Conservation (phyloP, 2,888 invertebrate genomes). For the Drosophila lacicola region DNA sequence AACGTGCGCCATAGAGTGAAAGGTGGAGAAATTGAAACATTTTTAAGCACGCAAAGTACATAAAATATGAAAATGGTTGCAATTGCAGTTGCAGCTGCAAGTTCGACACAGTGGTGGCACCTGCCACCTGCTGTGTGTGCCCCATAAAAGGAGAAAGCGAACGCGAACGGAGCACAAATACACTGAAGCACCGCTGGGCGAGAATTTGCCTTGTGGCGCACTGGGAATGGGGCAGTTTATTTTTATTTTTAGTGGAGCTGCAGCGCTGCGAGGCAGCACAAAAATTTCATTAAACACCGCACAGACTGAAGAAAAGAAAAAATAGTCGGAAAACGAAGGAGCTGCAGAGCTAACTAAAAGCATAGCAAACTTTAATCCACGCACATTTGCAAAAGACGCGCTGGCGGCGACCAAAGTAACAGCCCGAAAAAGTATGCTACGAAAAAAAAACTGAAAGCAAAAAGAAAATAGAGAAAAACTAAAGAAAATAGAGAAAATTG, state of each 20-base stretch:
- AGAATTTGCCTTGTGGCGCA: slow-evolving; percentile 39
- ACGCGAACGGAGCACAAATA: slow-evolving; percentile 7
- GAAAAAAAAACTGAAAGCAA: slow-evolving; percentile 13
- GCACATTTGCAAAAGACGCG: slow-evolving; percentile 54
- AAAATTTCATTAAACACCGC: slow-evolving; percentile 73
- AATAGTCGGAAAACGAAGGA: neutral
- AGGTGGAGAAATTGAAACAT: slow-evolving; percentile 56
- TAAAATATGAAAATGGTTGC: slow-evolving; percentile 72
- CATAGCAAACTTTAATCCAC: slow-evolving; percentile 70
- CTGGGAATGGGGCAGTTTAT: slow-evolving; percentile 18
- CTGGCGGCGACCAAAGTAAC: slow-evolving; percentile 24
- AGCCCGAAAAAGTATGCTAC: slow-evolving; percentile 39
- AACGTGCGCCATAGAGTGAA: slow-evolving; percentile 22
- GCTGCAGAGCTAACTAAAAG: slow-evolving; percentile 58
- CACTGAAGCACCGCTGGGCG: slow-evolving; percentile 37
- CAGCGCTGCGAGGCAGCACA: slow-evolving; percentile 31
- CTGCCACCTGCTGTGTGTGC: slow-evolving; percentile 26
- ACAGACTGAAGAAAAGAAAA: slow-evolving; percentile 35
- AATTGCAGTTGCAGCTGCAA: slow-evolving; percentile 43
- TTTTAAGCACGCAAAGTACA: slow-evolving; percentile 77
- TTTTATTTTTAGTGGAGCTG: neutral
- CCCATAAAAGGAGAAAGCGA: slow-evolving; percentile 3
- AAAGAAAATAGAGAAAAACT: slow-evolving; percentile 5
- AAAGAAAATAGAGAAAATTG: neutral
- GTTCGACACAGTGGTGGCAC: slow-evolving; percentile 27